Conservation (phyloP, 2,797 vertebrate genomes). For the Sparus aurata region DNA sequence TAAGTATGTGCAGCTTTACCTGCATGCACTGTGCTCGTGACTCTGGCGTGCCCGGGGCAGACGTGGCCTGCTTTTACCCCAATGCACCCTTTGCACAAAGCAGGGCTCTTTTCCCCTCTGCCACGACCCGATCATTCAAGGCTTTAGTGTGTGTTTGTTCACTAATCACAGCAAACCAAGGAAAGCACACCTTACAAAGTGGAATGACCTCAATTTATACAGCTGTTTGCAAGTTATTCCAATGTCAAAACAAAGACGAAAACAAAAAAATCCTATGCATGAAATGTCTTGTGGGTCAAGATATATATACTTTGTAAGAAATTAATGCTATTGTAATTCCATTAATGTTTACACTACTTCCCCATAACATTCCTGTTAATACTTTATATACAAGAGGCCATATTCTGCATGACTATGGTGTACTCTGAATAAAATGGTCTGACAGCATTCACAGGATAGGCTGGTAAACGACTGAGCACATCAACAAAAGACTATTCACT, state of each 20-base stretch:
- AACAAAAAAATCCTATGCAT: slow-evolving; percentile 82
- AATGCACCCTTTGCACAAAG: slow-evolving; percentile 72
- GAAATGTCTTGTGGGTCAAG: slow-evolving; percentile 81
- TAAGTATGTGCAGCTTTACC: slow-evolving; percentile 80
- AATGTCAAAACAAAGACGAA: slow-evolving; percentile 64
- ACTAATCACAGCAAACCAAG: slow-evolving; percentile 71
- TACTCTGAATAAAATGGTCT: slow-evolving; percentile 64
- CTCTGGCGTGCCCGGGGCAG: slow-evolving; percentile 75
- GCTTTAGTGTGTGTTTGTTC: slow-evolving; percentile 76
- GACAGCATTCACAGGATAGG: slow-evolving; percentile 54
- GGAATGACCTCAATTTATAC: slow-evolving; percentile 84
- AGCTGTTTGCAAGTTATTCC: slow-evolving; percentile 80
- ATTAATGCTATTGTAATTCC: slow-evolving; percentile 76
- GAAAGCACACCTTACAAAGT: slow-evolving; percentile 85
- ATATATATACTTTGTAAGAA: slow-evolving; percentile 80
- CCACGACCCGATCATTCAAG: slow-evolving; percentile 71
- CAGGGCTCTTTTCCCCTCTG: slow-evolving; percentile 48
- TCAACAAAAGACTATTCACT: slow-evolving; percentile 39
- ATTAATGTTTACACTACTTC: slow-evolving; percentile 78
- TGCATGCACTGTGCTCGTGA: slow-evolving; percentile 84
- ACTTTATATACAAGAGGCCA: slow-evolving; percentile 68
- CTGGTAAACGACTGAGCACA: slow-evolving; percentile 62
- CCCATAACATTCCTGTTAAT: slow-evolving; percentile 73
- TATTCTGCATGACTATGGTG: slow-evolving; percentile 79
- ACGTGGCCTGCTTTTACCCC: slow-evolving; percentile 65